Conservation (phyloP, 2,888 invertebrate genomes). For the Epirrhoe alternata region DNA sequence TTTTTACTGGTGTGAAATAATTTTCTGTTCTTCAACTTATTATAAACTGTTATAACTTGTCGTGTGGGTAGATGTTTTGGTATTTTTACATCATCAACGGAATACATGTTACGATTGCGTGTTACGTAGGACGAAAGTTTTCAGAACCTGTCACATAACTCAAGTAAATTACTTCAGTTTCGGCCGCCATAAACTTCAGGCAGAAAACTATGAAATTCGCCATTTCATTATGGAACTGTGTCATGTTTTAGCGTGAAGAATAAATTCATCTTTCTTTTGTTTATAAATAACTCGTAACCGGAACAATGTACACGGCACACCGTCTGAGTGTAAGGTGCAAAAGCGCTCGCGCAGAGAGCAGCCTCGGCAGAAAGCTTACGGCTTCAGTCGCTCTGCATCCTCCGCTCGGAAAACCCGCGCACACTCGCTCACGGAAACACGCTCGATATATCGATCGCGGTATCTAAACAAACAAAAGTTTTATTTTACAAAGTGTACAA, state of each 20-base stretch:
- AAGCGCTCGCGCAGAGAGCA: slow-evolving; percentile 62
- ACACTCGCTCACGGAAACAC: slow-evolving; percentile 55
- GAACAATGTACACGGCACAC: slow-evolving; percentile 80
- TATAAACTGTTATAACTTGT: slow-evolving; percentile 35
- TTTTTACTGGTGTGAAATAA: slow-evolving; percentile 1
- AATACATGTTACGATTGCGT: slow-evolving; percentile 41
- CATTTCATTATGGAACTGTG: slow-evolving; percentile 70
- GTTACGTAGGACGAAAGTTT: slow-evolving; percentile 39
- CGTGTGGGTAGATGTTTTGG: slow-evolving; percentile 38
- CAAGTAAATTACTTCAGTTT: slow-evolving; percentile 39
- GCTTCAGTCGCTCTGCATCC: slow-evolving; percentile 71
- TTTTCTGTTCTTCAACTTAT: slow-evolving; percentile 32
- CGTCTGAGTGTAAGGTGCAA: slow-evolving; percentile 80
- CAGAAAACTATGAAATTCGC: slow-evolving; percentile 46
- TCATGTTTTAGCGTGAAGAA: slow-evolving; percentile 73
- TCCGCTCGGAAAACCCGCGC: slow-evolving; percentile 67
- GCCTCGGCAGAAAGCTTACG: slow-evolving; percentile 53
- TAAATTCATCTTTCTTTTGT: slow-evolving; percentile 78
- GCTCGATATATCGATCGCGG: slow-evolving; percentile 58
- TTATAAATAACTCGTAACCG: slow-evolving; percentile 82
- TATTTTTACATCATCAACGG: slow-evolving; percentile 39
- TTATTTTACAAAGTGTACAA: slow-evolving; percentile 49
- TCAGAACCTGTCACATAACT: slow-evolving; percentile 40
- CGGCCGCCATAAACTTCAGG: slow-evolving; percentile 37
- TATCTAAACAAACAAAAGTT: slow-evolving; percentile 46